Evolutionary conservation across 2,888 invertebrate species (phyloP).

Genomic region (Balanococcus diminutus): DNA sequence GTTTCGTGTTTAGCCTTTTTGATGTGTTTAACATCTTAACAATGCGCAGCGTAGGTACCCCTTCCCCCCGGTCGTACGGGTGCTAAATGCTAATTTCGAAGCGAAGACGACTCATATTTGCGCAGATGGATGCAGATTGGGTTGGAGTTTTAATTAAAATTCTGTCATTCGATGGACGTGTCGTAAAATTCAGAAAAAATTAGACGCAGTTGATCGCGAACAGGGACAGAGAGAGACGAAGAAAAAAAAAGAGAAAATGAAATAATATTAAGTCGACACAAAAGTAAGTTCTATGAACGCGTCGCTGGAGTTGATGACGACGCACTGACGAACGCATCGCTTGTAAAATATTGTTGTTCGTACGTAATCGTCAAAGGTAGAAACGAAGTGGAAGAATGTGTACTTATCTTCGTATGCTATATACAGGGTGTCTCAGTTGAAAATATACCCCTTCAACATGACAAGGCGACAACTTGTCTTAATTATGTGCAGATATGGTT

Average conservation of each 20-base stretch:
- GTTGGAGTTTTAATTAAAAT: slow-evolving; percentile 22
- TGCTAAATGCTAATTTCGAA: not conserved
- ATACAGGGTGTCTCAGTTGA: no score
- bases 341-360: no score
- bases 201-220: not conserved
- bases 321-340: no score
- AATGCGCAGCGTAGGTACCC: not conserved
- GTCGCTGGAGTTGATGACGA: no score
- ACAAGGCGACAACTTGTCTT: no score
- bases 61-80: no score
- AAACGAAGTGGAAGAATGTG: no score
- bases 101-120: not conserved
- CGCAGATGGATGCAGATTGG: not conserved
- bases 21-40: not conserved
- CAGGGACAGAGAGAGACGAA: not conserved
- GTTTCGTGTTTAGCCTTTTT: not conserved
- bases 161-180: slow-evolving; percentile 19
- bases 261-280: not conserved
- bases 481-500: no score
- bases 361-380: no score
- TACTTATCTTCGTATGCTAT: no score
- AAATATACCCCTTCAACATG: no score
- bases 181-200: not conserved
- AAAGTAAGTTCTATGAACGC: no score
- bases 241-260: not conserved